Base-by-base conservation (phyloP, 2,113 vertebrate species). In the Toxotes jaculatrix region DNA sequence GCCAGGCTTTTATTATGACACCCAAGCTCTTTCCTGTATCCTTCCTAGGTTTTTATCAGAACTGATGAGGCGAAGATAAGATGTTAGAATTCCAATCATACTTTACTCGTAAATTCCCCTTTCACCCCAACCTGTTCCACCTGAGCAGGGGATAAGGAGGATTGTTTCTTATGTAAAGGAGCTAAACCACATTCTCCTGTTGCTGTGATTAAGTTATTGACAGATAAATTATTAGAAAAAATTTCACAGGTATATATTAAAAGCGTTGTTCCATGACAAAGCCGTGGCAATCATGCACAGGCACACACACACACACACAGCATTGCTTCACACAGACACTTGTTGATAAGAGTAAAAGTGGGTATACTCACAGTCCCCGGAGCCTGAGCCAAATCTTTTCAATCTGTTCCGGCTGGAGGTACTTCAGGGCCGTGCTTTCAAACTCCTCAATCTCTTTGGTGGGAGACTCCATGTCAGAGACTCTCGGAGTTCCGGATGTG, bases 401-500 rank as follows among this genome's bases (percentile, higher is more conserved):
- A 59, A 99, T 99, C 93, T 99, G 98, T 77, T 99, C 98, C 0
- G 98, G 97, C 86, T 99, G 98, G 16, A 99, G 95, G 88, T 99
- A 98, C 95, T 98, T 99, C 90, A 99, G 95, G 68, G 98, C 97
- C 86, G 97, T 99, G 95, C 96, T 99, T 94, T 99, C 98, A 93
- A 99, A 99, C 97, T 99, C 98, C 95, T 99, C 98, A 1, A 99
- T 99, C 90, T 99, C 98, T 95, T 97, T 99, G 77, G 98, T 99
- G 0, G 97, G 98, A 42, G 98, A 99, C 95, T 99, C 98, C 98
- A 99, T 99, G 83, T 92, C 94, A 91, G 70, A 80, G 27, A 31
- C 55, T 51, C 57, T 78, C 70, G 27, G 80, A 79, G 68, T 65
- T 82, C 61, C 64, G 21, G 70, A 77, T 53, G 80, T 77, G 70